Evolutionary conservation across 2,797 vertebrate genomes (phyloP).

Genomic region (Potorous gilbertii): DNA sequence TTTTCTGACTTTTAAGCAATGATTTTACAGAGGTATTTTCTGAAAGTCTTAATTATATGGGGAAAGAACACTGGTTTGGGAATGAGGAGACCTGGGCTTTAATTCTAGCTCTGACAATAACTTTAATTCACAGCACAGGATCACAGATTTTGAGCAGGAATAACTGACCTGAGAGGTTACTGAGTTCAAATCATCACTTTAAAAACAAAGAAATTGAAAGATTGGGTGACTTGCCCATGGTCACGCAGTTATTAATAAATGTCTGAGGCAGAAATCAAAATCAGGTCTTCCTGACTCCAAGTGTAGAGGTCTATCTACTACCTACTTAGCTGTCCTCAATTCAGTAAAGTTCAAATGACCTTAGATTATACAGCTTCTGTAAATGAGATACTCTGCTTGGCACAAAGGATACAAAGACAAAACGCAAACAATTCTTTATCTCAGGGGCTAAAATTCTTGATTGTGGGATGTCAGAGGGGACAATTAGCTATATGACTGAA

Average conservation of each 20-base stretch:
- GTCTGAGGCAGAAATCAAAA: not conserved
- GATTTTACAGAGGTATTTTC: not conserved
- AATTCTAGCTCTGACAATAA: not conserved
- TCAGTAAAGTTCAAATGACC: not conserved
- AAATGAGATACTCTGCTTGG: not conserved
- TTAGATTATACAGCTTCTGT: not conserved
- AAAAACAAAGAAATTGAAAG: not conserved
- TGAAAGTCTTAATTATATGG: not conserved
- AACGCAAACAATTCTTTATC: not conserved
- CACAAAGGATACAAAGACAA: not conserved
- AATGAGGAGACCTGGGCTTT: not conserved
- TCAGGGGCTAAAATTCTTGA: not conserved
- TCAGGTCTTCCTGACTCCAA: not conserved
- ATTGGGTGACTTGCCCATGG: not conserved
- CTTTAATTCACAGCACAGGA: not conserved
- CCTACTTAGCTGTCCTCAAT: not conserved
- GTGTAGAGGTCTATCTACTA: not conserved
- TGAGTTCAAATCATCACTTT: not conserved
- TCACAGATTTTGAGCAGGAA: not conserved
- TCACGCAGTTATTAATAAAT: not conserved
- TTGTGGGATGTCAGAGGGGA: not conserved
- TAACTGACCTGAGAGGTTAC: not conserved
- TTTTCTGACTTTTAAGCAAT: not conserved
- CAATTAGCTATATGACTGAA: not conserved
- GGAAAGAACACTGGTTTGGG: not conserved